phyloP scores from a whole-genome alignment of 2,888 invertebrate genomes.

The Mythimna impura region DNA sequence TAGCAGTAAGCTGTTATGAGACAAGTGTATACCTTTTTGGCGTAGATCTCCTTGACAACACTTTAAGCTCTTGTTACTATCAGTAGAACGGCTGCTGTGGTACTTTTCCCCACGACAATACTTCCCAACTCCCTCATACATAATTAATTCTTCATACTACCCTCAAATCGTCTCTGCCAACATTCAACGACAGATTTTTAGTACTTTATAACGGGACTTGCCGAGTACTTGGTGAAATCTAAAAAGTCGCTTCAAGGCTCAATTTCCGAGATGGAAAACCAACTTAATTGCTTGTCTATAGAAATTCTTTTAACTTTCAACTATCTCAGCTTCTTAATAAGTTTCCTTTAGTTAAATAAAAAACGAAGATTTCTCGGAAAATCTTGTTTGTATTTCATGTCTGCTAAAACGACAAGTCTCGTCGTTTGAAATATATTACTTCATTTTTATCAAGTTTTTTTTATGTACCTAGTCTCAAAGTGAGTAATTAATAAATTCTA shows the following conservation, averaged over 20 bases:
- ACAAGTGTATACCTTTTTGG: conserved; percentile 8
- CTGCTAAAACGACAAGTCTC: conserved; percentile 2
- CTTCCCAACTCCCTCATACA: conserved; percentile 42
- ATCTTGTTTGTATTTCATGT: conserved; percentile 17
- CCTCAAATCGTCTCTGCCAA: conserved; percentile 37
- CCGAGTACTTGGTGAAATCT: conserved; percentile 42
- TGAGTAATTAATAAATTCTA: not conserved
- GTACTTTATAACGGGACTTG: conserved; percentile 53
- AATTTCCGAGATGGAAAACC: conserved; percentile 60
- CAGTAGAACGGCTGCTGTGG: conserved; percentile 13
- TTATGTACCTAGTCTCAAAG: not conserved
- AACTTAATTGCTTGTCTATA: conserved; percentile 51
- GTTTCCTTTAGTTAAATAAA: conserved; percentile 25
- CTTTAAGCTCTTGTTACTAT: conserved; percentile 24
- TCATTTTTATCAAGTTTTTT: not conserved
- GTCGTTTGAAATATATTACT: conserved; percentile 9
- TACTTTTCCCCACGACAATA: conserved; percentile 36
- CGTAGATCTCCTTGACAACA: conserved; percentile 24
- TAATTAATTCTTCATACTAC: conserved; percentile 50
- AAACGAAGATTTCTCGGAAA: not conserved
- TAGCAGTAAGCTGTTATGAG: conserved; percentile 2
- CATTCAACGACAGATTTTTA: conserved; percentile 51
- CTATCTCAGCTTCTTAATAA: conserved; percentile 47
- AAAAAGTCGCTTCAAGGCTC: conserved; percentile 52
- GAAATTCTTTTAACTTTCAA: conserved; percentile 45